phyloP scores from a whole-genome alignment of 2,888 invertebrate species.

The Norana najaformis region DNA sequence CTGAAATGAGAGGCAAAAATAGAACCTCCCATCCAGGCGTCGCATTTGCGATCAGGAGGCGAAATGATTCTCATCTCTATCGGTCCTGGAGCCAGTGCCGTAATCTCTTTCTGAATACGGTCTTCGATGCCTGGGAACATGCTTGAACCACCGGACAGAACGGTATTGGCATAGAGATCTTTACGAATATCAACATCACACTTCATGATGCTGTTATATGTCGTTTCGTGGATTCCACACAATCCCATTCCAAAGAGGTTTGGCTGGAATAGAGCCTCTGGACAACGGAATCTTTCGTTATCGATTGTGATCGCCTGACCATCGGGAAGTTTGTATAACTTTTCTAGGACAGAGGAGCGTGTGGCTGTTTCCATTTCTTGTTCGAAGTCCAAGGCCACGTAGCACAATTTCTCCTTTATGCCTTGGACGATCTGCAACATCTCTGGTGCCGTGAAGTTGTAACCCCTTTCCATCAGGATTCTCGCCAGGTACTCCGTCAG shows the following conservation, averaged over 20 bases:
- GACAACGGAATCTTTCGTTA: conserved; percentile 56
- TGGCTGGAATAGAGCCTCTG: conserved; percentile 59
- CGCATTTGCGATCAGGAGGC: too few relatives aligned
- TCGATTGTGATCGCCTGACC: conserved; percentile 57
- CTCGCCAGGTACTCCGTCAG: conserved; percentile 45
- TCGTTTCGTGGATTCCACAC: conserved; percentile 50
- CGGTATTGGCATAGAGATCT: too few relatives aligned
- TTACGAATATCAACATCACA: conserved; percentile 48
- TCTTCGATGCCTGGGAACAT: too few relatives aligned
- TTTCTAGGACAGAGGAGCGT: conserved; percentile 85
- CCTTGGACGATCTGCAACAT: conserved; percentile 91
- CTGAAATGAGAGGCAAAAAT: too few relatives aligned
- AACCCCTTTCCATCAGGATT: conserved; percentile 69
- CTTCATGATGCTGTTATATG: conserved; percentile 59
- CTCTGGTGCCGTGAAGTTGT: conserved; percentile 68
- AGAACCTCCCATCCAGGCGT: too few relatives aligned
- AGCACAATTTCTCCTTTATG: conserved; percentile 91
- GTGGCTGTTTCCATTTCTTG: conserved; percentile 94
- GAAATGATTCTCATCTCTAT: too few relatives aligned
- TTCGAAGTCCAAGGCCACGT: conserved; percentile 90
- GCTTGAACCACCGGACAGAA: too few relatives aligned
- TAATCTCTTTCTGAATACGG: too few relatives aligned
- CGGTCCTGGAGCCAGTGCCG: too few relatives aligned
- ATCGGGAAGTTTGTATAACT: conserved; percentile 71
- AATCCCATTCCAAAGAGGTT: conserved; percentile 57